Evolutionary conservation across 2,888 invertebrate genomes (phyloP).

Genomic region (Graphium colonna): DNA sequence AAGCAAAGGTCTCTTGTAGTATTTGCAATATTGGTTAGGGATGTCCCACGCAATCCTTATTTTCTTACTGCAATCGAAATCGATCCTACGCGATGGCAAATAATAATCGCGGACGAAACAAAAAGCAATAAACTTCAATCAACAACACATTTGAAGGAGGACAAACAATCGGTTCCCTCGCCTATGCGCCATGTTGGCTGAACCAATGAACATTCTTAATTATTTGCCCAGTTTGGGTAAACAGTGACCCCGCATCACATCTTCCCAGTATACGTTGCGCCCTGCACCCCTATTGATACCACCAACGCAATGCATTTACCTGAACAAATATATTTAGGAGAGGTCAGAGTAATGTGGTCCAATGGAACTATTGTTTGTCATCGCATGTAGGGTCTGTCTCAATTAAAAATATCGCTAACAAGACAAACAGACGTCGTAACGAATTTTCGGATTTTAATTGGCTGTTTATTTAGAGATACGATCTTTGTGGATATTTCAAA

Average conservation of each 20-base stretch:
- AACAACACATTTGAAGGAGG: constrained; percentile 46
- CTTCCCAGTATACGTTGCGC: constrained; percentile 44
- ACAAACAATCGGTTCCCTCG: constrained; percentile 61
- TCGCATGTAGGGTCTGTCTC: constrained; percentile 61
- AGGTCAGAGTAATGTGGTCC: constrained; percentile 42
- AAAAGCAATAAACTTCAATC: constrained; percentile 51
- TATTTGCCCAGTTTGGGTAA: constrained; percentile 72
- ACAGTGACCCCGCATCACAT: constrained; percentile 58
- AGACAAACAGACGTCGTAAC: constrained; percentile 71
- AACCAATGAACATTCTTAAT: constrained; percentile 78
- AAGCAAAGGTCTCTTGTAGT: no score
- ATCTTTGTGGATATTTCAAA: constrained; percentile 49
- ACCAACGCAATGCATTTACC: constrained; percentile 18
- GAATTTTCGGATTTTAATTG: constrained; percentile 66
- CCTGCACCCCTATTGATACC: constrained; percentile 24
- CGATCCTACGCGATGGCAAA: constrained; percentile 25
- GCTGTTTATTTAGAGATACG: constrained; percentile 59
- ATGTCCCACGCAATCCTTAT: no score
- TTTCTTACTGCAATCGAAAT: constrained; percentile 1
- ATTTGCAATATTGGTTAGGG: no score
- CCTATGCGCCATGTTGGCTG: constrained; percentile 67
- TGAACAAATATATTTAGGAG: constrained; percentile 24
- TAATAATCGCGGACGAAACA: constrained; percentile 32
- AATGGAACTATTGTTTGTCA: constrained; percentile 63
- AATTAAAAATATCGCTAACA: constrained; percentile 77